phyloP scores from a whole-genome alignment of 2,113 vertebrate genomes.

The Oryzias javanicus region DNA sequence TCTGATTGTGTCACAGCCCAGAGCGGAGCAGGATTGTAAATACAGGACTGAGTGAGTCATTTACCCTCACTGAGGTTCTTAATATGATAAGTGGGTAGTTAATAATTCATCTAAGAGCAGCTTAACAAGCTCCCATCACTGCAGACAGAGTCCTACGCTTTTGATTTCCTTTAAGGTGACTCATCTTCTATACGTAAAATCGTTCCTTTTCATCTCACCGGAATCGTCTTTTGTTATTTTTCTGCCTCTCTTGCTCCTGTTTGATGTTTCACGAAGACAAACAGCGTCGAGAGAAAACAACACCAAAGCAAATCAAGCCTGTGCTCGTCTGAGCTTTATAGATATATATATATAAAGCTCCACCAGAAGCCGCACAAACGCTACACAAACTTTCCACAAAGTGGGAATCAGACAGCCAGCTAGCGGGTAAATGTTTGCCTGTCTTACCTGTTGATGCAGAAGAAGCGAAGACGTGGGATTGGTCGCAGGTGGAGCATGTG shows the following conservation, averaged over 20 bases:
- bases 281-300: background rate
- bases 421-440: background rate
- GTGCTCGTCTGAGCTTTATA: background rate
- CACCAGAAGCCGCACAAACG: background rate
- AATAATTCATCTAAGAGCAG: slow-evolving; percentile 29
- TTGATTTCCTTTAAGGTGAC: slow-evolving; percentile 17
- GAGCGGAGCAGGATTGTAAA: slow-evolving; percentile 4
- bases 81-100: slow-evolving; percentile 29
- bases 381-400: background rate
- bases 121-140: slow-evolving; percentile 19
- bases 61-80: slow-evolving; percentile 32
- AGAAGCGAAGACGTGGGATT: background rate
- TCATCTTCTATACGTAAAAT: background rate
- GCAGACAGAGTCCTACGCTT: background rate
- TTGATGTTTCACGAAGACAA: background rate
- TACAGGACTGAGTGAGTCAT: background rate
- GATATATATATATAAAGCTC: no score
- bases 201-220: slow-evolving; percentile 5
- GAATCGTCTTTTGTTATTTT: background rate
- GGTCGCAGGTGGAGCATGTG: slow-evolving; percentile 4
- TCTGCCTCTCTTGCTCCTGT: background rate
- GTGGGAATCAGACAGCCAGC: background rate
- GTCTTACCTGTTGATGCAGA: slow-evolving; percentile 54
- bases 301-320: background rate
- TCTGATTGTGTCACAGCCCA: slow-evolving; percentile 21